Conservation (phyloP, 2,797 vertebrate species). For the Chaenodraco wilsoni region DNA sequence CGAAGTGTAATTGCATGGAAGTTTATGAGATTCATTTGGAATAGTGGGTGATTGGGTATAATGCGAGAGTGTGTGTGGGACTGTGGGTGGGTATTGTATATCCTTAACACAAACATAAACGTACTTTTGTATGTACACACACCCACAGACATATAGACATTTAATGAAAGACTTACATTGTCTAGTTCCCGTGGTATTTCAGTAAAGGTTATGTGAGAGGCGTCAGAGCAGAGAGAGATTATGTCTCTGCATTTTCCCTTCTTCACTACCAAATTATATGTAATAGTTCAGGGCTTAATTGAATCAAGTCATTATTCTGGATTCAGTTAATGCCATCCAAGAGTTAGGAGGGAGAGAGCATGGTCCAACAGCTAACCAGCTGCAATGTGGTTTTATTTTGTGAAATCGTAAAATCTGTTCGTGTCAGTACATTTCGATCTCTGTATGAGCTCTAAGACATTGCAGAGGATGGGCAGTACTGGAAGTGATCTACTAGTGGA, state of each 20-base stretch:
- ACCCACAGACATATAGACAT: constrained; percentile 17
- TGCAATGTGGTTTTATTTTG: constrained; percentile 2
- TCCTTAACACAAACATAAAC: constrained; percentile 20
- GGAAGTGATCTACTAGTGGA: not conserved
- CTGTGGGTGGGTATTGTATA: constrained; percentile 27
- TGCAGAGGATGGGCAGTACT: not conserved
- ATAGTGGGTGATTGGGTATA: constrained; percentile 55
- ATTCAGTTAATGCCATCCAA: constrained; percentile 50
- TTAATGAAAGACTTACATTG: constrained; percentile 49
- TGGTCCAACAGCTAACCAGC: constrained; percentile 10
- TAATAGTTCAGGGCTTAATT: constrained; percentile 61
- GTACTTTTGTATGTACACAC: constrained; percentile 6
- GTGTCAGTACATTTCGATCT: constrained; percentile 10
- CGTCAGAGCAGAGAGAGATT: constrained; percentile 42
- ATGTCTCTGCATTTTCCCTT: constrained; percentile 51
- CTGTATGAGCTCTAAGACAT: constrained; percentile 8
- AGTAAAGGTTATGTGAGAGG: constrained; percentile 51
- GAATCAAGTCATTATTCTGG: constrained; percentile 61
- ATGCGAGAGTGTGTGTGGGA: constrained; percentile 22
- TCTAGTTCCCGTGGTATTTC: constrained; percentile 33
- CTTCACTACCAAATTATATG: constrained; percentile 61
- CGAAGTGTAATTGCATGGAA: constrained; percentile 67
- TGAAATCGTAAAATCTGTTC: constrained; percentile 14
- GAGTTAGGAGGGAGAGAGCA: constrained; percentile 18
- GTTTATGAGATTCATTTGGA: constrained; percentile 73